phyloP scores from a whole-genome alignment of 2,888 invertebrate species.

The Cactoblastis cactorum region DNA sequence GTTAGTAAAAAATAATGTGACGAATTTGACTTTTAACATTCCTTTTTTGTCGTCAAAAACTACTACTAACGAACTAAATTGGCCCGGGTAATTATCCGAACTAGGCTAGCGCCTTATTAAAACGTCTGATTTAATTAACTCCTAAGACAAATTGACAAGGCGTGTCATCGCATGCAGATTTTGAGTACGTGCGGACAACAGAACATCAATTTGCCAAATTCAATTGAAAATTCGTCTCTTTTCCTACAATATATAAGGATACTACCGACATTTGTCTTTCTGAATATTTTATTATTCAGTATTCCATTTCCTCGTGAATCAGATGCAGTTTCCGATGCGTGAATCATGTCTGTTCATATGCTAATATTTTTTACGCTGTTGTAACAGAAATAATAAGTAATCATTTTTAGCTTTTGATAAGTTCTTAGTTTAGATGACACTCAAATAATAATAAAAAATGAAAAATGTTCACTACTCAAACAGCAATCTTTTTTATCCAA shows the following conservation, averaged over 20 bases:
- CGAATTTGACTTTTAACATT: no score
- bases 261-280: no score
- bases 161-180: neutral
- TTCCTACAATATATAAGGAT: no score
- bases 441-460: no score
- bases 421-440: no score
- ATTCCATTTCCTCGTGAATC: conserved; percentile 34
- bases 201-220: no score
- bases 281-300: conserved; percentile 19
- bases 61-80: neutral
- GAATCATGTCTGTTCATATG: conserved; percentile 26
- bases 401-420: no score
- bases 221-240: no score
- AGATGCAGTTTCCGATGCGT: conserved; percentile 34
- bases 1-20: no score
- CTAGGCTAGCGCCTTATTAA: conserved; percentile 5
- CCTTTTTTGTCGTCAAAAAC: neutral
- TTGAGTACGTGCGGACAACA: neutral
- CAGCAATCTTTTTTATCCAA: no score
- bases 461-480: no score
- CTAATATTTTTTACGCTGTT: conserved; percentile 18
- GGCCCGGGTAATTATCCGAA: neutral
- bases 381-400: neutral
- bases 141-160: conserved; percentile 1
- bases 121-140: conserved; percentile 6